These are phyloP conservation scores for Podarcis raffonei DNA, from an alignment of 2,113 vertebrate genomes.

Conservation along the genomic window DNA sequence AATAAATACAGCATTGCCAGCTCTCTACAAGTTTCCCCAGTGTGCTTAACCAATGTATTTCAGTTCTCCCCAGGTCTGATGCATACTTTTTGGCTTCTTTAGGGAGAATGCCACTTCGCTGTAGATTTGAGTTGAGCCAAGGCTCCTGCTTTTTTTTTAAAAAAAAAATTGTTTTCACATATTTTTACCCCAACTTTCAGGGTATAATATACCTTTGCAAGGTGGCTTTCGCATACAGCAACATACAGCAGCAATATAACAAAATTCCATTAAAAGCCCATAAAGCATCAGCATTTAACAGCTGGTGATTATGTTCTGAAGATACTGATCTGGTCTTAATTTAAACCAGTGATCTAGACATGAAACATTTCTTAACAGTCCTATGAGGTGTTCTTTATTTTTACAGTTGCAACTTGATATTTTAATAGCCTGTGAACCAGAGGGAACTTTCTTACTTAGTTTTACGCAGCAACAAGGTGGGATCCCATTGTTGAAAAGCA, in stretches of 20 bases:
- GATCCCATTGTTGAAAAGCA: not conserved
- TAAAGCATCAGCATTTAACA: not conserved
- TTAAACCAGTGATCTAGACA: not conserved
- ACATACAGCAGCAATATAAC: too few relatives aligned
- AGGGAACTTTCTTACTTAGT: not conserved
- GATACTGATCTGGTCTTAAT: not conserved
- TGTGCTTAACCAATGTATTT: not conserved
- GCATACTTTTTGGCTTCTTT: not conserved
- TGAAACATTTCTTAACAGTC: slow-evolving; percentile 15
- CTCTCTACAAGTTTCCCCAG: not conserved
- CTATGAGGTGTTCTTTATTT: not conserved
- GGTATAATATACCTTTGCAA: too few relatives aligned
- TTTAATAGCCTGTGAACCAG: not conserved
- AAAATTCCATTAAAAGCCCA: not conserved
- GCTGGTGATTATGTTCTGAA: not conserved
- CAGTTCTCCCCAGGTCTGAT: not conserved
- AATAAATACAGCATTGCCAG: not conserved
- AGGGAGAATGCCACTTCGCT: not conserved
- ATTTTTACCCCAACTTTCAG: not conserved
- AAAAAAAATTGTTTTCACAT: not conserved
- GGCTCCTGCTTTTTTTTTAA: not conserved
- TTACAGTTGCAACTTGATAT: slow-evolving; percentile 12
- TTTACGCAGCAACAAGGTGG: slow-evolving; percentile 2
- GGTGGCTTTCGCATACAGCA: too few relatives aligned
- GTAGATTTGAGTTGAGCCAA: not conserved